Evolutionary conservation across 2,797 vertebrate genomes (phyloP).

Genomic region (Enteromius radiatus): DNA sequence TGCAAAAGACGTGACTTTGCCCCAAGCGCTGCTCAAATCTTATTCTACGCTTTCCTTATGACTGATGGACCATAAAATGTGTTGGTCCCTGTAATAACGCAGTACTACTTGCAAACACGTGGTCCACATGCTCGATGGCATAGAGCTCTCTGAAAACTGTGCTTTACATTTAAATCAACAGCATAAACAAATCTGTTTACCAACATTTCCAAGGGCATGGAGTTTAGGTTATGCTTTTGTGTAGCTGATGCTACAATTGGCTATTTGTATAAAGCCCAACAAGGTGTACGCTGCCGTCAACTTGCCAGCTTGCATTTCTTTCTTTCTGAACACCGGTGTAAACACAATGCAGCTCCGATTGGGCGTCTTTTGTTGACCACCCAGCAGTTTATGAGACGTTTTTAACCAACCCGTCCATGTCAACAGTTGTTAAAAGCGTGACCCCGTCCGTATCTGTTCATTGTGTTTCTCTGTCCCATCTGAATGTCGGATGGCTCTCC

Average conservation of each 20-base stretch:
- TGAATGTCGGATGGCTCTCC: conserved; percentile 47
- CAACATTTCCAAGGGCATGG: neutral
- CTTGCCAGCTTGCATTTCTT: neutral
- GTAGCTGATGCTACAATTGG: neutral
- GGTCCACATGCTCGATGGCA: conserved; percentile 43
- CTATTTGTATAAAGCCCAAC: neutral
- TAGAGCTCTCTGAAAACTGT: conserved; percentile 26
- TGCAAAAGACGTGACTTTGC: conserved; percentile 53
- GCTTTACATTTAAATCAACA: conserved; percentile 44
- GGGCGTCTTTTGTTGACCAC: conserved; percentile 31
- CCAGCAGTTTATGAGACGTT: conserved; percentile 10
- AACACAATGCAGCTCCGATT: conserved; percentile 11
- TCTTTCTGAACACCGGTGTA: conserved; percentile 4
- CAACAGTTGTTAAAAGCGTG: conserved; percentile 51
- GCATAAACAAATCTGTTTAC: conserved; percentile 35
- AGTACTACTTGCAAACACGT: conserved; percentile 45
- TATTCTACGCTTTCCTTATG: conserved; percentile 53
- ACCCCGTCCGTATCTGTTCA: conserved; percentile 44
- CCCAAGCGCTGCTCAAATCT: conserved; percentile 55
- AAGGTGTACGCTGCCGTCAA: neutral
- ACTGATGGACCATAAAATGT: conserved; percentile 56
- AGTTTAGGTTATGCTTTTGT: neutral
- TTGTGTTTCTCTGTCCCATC: conserved; percentile 46
- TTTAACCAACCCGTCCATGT: conserved; percentile 41
- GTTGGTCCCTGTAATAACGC: conserved; percentile 52